Evolutionary conservation across 1,140 invertebrate genomes (phyloP), one percentile per base, ranked within the genome.

Genomic region (Phocides pigmalion): DNA sequence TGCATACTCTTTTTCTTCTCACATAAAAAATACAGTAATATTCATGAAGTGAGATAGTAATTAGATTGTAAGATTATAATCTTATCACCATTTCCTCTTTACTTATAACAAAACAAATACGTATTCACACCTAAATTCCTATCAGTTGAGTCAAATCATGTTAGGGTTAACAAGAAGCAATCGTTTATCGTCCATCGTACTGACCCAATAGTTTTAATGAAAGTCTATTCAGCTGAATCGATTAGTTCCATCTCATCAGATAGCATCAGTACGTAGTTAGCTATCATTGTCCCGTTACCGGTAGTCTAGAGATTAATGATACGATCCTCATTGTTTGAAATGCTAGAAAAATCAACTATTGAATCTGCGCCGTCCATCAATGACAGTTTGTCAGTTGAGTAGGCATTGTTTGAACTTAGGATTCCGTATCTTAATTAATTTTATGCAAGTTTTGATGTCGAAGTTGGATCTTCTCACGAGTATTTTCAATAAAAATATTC

Each of bases 251-350:
- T 80, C 76, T 73, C 53, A 70, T 62, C 42, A 53, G 80, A 82
- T 82, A 80, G 50, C 69, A 82, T 79, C 80, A 39, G 65, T 72
- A 72, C 70, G 68, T 80, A 75, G 77, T 79, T 79, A 79, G 74
- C 74, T 72, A 82, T 81, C 76, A 81, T 75, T 82, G 78, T 79
- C 65, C 79, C 72, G 79, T 80, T 82, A 76, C 80, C 80, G 70
- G 80, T 82, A 82, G 80, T 79, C 64, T 47, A 50, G 65, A 82
- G 80, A 82, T 82, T 80, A 82, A 82, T 82, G 77, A 80, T 80
- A 82, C 63, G 37, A 72, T 50, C 28, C 37, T 75, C 73, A 82
- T 82, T 82, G 79, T 82, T 82, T 82, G 79, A 80, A 78, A 76
- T 74, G 69, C 70, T 78, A 80, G 73, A 82, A 82, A 82, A 80